These are phyloP conservation scores for Mimas tiliae DNA, from an alignment of 2,888 invertebrate species.

Conservation along the genomic window DNA sequence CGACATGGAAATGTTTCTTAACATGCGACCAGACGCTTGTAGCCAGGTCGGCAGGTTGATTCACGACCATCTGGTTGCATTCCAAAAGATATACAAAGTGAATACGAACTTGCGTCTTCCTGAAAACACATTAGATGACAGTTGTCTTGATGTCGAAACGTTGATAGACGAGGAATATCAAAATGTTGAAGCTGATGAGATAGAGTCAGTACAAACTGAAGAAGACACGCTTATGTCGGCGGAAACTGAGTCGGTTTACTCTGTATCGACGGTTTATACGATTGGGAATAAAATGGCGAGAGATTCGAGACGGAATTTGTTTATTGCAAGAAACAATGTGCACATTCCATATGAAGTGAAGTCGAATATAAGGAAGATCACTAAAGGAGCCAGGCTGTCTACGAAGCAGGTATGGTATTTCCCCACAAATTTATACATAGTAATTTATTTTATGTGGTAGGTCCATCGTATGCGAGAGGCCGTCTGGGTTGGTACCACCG, in stretches of 20 bases:
- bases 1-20: conserved; percentile 84
- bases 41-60: conserved; percentile 83
- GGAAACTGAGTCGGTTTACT: conserved; percentile 74
- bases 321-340: conserved; percentile 71
- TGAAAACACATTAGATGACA: conserved; percentile 67
- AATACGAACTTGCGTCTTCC: conserved; percentile 58
- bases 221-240: conserved; percentile 72
- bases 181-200: conserved; percentile 73
- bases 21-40: conserved; percentile 84
- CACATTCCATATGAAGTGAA: conserved; percentile 72
- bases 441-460: background rate
- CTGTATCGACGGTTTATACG: conserved; percentile 73
- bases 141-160: conserved; percentile 70
- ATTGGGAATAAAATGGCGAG: conserved; percentile 64
- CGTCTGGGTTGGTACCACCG: no score
- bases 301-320: conserved; percentile 73
- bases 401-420: conserved; percentile 70
- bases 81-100: conserved; percentile 79
- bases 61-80: conserved; percentile 80
- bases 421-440: background rate
- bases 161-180: conserved; percentile 79
- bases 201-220: conserved; percentile 70
- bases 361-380: conserved; percentile 75
- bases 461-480: no score
- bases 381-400: conserved; percentile 76